Evolutionary conservation across 2,797 vertebrate genomes (phyloP), one percentile per base, ranked within the genome.

Genomic region (Protosalanx chinensis): DNA sequence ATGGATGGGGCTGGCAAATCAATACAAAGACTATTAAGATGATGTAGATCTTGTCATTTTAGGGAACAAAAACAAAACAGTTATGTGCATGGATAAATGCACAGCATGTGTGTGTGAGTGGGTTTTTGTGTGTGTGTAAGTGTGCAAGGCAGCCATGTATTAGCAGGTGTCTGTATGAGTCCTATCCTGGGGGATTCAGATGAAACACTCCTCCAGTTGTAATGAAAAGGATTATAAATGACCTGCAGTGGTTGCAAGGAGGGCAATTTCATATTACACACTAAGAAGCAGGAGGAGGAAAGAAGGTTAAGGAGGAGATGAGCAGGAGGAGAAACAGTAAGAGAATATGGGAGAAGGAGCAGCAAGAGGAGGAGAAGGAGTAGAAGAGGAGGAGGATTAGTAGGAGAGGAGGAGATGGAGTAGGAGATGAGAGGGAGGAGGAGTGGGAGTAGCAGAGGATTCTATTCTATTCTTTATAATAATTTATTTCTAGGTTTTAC

Each of bases 21-120:
- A 75, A 82, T 82, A 76, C 67, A 82, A 77, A 77, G 64, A 68
- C 79, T 77, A 81, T 85, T 80, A 80, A 71, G 71, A 68, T 79
- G 76, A 83, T 83, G 74, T 76, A 72, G 72, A 79, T 74, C n/a
- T 46, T 74, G 81, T 51, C 64, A 62, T 77, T 77, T 78, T 57
- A 35, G 72, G 64, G 70, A 68, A 59, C 57, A 62, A 64, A 29
- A 35, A 2, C 5, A 56, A 61, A 72, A 69, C 72, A 23, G 8
- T 33, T 57, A 33, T 10, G 27, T 29, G 29, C 32, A 58, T 6
- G 46, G 16, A 51, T 23, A 15, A 12, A 29, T 1, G 12, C 67
- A 58, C 61, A 23, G 58, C 23, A 12, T 59, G n/a, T 59, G 20
- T 59, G 5, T 27, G 57, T 27, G 57, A 20, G 20, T 59, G 57